Base-by-base conservation (phyloP, 2,113 vertebrate genomes). In the Chloropsis hardwickii region DNA sequence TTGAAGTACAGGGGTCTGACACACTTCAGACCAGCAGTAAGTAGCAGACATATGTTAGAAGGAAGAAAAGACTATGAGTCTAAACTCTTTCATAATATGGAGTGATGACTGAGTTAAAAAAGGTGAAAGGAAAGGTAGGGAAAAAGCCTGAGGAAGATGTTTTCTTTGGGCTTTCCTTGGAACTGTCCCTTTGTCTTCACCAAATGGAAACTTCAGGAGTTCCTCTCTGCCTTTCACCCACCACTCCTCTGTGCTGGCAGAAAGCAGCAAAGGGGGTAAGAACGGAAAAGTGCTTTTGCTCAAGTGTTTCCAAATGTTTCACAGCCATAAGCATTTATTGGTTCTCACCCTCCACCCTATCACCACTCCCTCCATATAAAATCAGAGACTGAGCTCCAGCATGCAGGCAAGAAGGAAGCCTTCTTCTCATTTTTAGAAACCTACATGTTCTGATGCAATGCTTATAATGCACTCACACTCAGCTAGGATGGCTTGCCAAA, bases 261-360 rank as follows among this genome's bases (percentile, higher is more conserved):
- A 95, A 85, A 39, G 56, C 73, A 88, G 81, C 47, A 90, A 51
- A 87, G 64, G 31, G 93, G 76, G 31, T 64, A 92, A 94, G 88
- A 88, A 72, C 0, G 13, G 81, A 96, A 96, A 91, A 96, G 84
- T 51, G 76, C 69, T 96, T 12, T 3, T 60, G 76, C 74, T 95
- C 84, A 95, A 97, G 61, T 85, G 51, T 94, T 97, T 97, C 95
- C 95, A 94, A 96, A 97, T 95, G 96, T 96, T 94, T 96, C 74
- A n/a, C 62, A 95, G 86, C 79, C 66, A 53, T 77, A 78, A 1
- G 4, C 88, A 94, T 95, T 96, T 94, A 92, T 61, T 16, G 39
- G 47, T 94, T 91, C 80, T 90, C 94, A 91, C 88, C 71, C 95
- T 88, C 86, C 85, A 67, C 95, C 86, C 92, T 67, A 57, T 79